Conservation (phyloP, 2,888 invertebrate genomes). For the Gisinianus flammeolus region DNA sequence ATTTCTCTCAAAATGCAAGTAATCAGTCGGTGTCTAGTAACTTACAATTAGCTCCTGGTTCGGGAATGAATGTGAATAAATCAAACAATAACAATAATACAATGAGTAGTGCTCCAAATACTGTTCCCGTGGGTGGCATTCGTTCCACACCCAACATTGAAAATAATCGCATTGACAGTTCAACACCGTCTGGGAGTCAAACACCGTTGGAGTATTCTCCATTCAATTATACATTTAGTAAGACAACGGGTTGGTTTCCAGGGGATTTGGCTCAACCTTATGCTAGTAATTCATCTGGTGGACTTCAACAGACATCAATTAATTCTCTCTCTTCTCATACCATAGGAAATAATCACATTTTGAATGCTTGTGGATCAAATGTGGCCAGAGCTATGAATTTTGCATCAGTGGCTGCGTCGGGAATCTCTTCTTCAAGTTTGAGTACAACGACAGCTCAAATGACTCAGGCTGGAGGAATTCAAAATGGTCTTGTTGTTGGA, state of each 20-base stretch:
- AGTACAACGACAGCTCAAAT: slow-evolving; percentile 55
- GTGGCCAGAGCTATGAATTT: slow-evolving; percentile 68
- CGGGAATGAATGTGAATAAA: slow-evolving; percentile 15
- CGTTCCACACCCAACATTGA: not conserved
- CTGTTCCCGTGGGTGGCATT: slow-evolving; percentile 14
- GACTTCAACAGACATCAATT: not conserved
- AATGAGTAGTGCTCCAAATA: not conserved
- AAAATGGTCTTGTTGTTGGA: slow-evolving; percentile 18
- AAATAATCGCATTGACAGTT: not conserved
- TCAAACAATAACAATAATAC: not conserved
- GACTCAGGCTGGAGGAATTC: slow-evolving; percentile 45
- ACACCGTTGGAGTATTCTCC: slow-evolving; percentile 82
- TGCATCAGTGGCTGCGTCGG: slow-evolving; percentile 70
- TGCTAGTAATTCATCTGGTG: slow-evolving; percentile 17
- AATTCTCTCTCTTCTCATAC: slow-evolving; percentile 9
- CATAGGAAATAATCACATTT: slow-evolving; percentile 19
- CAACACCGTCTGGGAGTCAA: slow-evolving; percentile 8
- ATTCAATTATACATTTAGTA: slow-evolving; percentile 78
- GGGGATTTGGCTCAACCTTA: slow-evolving; percentile 50
- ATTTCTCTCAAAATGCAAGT: not conserved
- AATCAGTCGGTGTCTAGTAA: not conserved
- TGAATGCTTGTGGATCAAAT: slow-evolving; percentile 28
- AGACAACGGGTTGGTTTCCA: slow-evolving; percentile 62
- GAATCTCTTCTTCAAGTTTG: slow-evolving; percentile 61
- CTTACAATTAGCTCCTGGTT: slow-evolving; percentile 24